Evolutionary conservation across 2,797 vertebrate species (phyloP).

Genomic region (Echeneis naucrates): DNA sequence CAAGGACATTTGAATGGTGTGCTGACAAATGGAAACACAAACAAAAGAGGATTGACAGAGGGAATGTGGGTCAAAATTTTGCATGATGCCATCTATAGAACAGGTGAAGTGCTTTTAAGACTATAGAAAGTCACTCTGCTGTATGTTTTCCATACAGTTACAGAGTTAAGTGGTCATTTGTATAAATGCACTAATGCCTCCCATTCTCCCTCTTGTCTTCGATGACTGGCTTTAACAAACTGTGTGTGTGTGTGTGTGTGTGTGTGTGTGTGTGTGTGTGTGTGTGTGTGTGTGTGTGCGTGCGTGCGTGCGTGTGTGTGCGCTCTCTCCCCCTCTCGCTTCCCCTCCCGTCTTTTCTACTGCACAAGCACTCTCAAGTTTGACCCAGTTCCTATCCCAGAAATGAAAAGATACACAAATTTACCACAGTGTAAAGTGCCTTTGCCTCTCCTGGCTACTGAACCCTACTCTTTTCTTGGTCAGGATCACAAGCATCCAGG

Average conservation of each 20-base stretch:
- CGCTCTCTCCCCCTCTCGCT: no score
- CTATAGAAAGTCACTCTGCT: slow-evolving; percentile 29
- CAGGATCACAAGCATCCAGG: slow-evolving; percentile 19
- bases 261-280: no score
- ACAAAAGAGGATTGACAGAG: background rate
- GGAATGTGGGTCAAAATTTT: slow-evolving; percentile 8
- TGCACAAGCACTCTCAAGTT: slow-evolving; percentile 67
- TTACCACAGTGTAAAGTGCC: slow-evolving; percentile 1
- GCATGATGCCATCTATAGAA: background rate
- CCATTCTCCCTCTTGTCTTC: slow-evolving; percentile 30
- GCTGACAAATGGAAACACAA: slow-evolving; percentile 7
- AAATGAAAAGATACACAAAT: slow-evolving; percentile 60
- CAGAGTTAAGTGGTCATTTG: slow-evolving; percentile 64
- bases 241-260: slow-evolving; percentile 27
- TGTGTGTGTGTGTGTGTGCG: no score
- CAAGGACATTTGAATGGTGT: background rate
- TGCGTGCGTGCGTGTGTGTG: slow-evolving; percentile 10
- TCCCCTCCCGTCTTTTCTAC: slow-evolving; percentile 62
- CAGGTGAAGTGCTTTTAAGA: slow-evolving; percentile 13
- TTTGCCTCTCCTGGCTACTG: slow-evolving; percentile 22
- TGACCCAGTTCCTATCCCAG: slow-evolving; percentile 81
- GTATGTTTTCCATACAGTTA: slow-evolving; percentile 35
- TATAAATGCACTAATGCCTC: slow-evolving; percentile 60
- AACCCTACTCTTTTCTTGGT: background rate
- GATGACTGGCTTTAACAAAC: slow-evolving; percentile 62